Evolutionary conservation across 2,113 vertebrate genomes (phyloP).

Genomic region (Alosa alosa): DNA sequence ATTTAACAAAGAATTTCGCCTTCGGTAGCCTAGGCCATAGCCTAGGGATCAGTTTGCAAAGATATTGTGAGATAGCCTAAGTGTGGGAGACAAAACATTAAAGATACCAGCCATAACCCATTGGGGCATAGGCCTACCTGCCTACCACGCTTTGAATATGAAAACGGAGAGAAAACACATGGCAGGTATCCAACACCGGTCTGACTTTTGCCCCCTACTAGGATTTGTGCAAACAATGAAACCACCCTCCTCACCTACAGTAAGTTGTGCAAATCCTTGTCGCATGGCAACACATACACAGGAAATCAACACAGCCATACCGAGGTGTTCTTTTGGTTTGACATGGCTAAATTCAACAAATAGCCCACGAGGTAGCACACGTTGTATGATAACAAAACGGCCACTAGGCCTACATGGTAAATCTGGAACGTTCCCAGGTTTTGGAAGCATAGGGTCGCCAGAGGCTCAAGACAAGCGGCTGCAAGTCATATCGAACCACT

Average conservation of each 20-base stretch:
- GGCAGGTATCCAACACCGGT: background rate
- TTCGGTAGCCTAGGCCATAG: background rate
- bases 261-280: slow-evolving; percentile 30
- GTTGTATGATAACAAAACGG: background rate
- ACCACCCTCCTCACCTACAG: slow-evolving; percentile 15
- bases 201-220: slow-evolving; percentile 18
- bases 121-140: background rate
- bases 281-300: slow-evolving; percentile 44
- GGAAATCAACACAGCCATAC: slow-evolving; percentile 26
- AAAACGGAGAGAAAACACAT: background rate
- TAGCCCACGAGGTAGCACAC: background rate
- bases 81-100: background rate
- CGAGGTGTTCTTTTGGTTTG: background rate
- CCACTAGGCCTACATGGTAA: background rate
- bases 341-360: background rate
- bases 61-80: background rate
- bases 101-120: background rate
- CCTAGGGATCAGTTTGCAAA: background rate
- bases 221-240: slow-evolving; percentile 46
- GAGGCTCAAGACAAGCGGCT: background rate
- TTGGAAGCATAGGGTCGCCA: background rate
- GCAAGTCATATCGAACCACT: background rate
- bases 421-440: background rate
- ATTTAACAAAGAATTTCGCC: slow-evolving; percentile 4
- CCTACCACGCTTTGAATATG: background rate